Evolutionary conservation across 2,797 vertebrate species (phyloP), one percentile per base, ranked within the genome.

Genomic region (Paedocypris micromegethes): DNA sequence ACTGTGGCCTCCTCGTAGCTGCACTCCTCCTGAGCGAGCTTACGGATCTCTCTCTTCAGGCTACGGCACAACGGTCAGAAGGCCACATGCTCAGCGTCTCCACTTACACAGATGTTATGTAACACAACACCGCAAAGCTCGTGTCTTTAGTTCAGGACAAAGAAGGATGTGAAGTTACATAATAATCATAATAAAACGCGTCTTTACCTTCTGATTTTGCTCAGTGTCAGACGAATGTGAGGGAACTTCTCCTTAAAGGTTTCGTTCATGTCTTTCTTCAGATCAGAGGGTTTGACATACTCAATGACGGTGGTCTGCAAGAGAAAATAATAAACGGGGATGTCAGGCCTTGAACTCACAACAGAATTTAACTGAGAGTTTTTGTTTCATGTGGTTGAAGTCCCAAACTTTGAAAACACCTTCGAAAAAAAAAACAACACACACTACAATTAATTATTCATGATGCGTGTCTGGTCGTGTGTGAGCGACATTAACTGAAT

Each of bases 201-300:
- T 23, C 42, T 72, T 75, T 88, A 98, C 97, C 97, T 99, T 83
- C 97, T 88, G 70, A 99, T 96, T 84, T 99, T 99, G 89, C 97
- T 99, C 79, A 99, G 94, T 0, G 97, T 99, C 50, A 98, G 83
- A 66, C 94, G 90, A 73, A 99, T 93, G 86, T 98, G 91, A 73
- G 97, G 97, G 83, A 98, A 98, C 83, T 97, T 98, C 87, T 99
- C 97, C 80, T 94, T 96, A 82, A 99, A 99, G 23, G 96, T 98
- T 84, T 99, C 96, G 0, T 99, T 99, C 97, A 99, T 99, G 90
- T 96, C 94, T 83, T 98, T 99, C 84, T 99, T 99, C 79, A 99
- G 95, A 87, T 99, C 97, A 0, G 95, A 98, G 74, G 97, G 97
- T 86, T 97, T 98, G 79, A 99, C 97, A 0, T 99, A 99, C 86